phyloP scores from a whole-genome alignment of 1,140 invertebrate genomes.

The Vanessa tameamea region DNA sequence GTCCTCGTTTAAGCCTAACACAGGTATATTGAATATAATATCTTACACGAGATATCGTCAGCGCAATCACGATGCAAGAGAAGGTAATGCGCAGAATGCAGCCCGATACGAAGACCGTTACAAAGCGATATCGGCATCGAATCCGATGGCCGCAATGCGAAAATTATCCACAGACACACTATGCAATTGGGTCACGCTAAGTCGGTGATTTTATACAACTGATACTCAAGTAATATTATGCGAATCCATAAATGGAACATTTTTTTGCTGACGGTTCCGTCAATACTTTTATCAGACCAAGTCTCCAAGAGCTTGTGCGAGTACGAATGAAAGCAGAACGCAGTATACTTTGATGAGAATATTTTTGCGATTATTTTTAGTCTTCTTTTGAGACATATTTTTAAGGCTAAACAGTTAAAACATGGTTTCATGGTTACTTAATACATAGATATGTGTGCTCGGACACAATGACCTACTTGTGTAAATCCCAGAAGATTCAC shows the following conservation, averaged over 20 bases:
- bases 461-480: too few species aligned
- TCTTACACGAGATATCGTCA: conserved; percentile 38
- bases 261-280: conserved; percentile 14
- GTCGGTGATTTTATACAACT: conserved; percentile 15
- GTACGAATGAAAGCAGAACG: not conserved
- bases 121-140: conserved; percentile 65
- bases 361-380: too few species aligned
- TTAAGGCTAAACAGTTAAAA: too few species aligned
- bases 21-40: conserved; percentile 36
- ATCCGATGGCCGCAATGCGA: conserved; percentile 70
- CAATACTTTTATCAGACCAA: conserved; percentile 8
- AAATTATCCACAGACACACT: conserved; percentile 56
- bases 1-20: conserved; percentile 24
- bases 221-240: conserved; percentile 16
- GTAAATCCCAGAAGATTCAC: too few species aligned
- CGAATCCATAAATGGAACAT: not conserved
- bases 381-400: too few species aligned
- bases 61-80: conserved; percentile 50
- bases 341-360: too few species aligned
- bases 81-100: conserved; percentile 62
- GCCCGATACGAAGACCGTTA: conserved; percentile 65
- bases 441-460: not conserved
- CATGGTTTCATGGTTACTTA: not conserved
- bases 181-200: conserved; percentile 39
- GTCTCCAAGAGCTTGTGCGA: not conserved